A percentile compares a stretch with the other conserved stretches of the same genome.
Evolutionary conservation across 2,888 invertebrate genomes (phyloP).

Genomic region (Axea sp.): DNA sequence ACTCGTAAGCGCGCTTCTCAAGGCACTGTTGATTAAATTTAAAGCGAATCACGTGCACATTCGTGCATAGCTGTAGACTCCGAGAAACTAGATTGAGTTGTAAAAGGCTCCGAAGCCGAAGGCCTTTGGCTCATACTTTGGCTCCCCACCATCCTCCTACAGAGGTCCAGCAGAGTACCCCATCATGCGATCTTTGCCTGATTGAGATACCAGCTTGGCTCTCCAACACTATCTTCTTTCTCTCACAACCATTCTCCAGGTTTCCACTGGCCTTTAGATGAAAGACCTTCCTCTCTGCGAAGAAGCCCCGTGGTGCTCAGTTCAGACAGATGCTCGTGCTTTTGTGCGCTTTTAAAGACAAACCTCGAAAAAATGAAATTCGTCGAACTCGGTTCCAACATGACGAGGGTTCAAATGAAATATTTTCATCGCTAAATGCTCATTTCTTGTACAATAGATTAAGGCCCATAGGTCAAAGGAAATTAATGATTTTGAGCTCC

Average conservation of each 20-base stretch:
- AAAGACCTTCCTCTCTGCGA: conserved; percentile 54
- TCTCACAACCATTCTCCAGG: conserved; percentile 64
- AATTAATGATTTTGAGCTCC: conserved; percentile 15
- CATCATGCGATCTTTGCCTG: conserved; percentile 75
- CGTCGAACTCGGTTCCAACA: conserved; percentile 13
- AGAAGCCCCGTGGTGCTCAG: conserved; percentile 63
- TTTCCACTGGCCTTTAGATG: conserved; percentile 67
- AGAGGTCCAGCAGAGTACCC: conserved; percentile 74
- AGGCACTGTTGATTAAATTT: conserved; percentile 21
- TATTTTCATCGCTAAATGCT: conserved; percentile 14
- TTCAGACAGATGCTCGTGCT: conserved; percentile 40
- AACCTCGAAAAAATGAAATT: conserved; percentile 26
- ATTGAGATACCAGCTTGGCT: conserved; percentile 78
- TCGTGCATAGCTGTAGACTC: conserved; percentile 70
- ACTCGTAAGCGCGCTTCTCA: conserved; percentile 3
- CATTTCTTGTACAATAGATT: conserved; percentile 8
- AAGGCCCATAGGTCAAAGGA: neutral
- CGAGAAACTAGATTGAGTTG: conserved; percentile 79
- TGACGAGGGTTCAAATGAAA: conserved; percentile 1
- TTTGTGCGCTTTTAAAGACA: conserved; percentile 35
- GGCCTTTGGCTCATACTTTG: conserved; percentile 65
- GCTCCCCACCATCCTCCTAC: conserved; percentile 60
- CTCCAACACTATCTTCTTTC: conserved; percentile 68
- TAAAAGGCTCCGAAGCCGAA: conserved; percentile 75
- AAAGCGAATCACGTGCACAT: conserved; percentile 43